Evolutionary conservation across 1,140 invertebrate genomes (phyloP), one percentile per base, ranked within the genome.

Genomic region (Varroa destructor): DNA sequence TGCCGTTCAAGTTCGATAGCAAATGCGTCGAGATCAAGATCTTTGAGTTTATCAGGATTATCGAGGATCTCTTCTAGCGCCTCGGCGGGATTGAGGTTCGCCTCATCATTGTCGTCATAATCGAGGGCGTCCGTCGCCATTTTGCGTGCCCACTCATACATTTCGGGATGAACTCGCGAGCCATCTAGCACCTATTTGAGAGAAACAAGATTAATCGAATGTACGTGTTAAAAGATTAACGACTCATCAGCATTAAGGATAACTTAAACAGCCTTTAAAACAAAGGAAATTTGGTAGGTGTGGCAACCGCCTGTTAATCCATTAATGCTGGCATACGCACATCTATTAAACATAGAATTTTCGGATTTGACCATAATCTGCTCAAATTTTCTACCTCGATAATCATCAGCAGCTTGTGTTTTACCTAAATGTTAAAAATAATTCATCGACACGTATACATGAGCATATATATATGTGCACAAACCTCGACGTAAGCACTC

Each of bases 101-200:
- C 81, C 51, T 82, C 82, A 74, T 93, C 91, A 77, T 94, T 91
- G 76, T 96, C 93, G 76, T 98, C 95, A 75, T 97, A 97, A 75
- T 99, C 97, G 10, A 99, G 81, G 6, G 97, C 97, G 83, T 99
- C 97, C 0, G 98, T 93, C 2, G 96, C 97, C 95, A 99, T 99
- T 83, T 99, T 99, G 37, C 94, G 82, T 0, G 97, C 97, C 95
- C 95, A 98, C 79, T 99, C 96, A 77, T 99, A 99, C 0, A 93
- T 94, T 81, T 99, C 97, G 0, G 96, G 96, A 82, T 99, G 97
- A 0, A 99, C 93, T 74, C 97, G 83, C 0, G 97, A 97, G 0
- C 93, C 93, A 79, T 99, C 97, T 3, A 99, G 80, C 0, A 98
- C 92, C 84, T 98, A 93, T 0, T 96, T 90, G 76, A 95, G 94